Evolutionary conservation across 2,797 vertebrate genomes (phyloP).

Genomic region (Varecia variegata): DNA sequence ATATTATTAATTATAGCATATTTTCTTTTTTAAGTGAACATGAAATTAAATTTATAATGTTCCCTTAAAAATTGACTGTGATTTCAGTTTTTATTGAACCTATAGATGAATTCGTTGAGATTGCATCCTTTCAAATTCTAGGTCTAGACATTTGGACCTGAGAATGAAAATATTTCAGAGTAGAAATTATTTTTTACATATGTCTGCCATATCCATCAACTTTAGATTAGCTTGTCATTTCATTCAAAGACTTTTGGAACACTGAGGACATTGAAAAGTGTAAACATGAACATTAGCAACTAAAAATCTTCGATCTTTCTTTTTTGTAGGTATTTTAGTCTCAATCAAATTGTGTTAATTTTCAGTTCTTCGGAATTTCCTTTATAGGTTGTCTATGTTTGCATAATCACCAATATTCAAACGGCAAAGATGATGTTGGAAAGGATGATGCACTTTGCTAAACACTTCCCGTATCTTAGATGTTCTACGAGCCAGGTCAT

Average conservation of each 20-base stretch:
- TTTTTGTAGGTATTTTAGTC: neutral
- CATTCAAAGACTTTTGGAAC: neutral
- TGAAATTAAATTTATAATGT: neutral
- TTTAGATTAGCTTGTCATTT: neutral
- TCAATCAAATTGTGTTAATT: neutral
- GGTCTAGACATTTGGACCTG: neutral
- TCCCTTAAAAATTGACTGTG: neutral
- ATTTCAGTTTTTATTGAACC: neutral
- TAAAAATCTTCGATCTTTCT: neutral
- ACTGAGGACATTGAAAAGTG: neutral
- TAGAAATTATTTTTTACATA: neutral
- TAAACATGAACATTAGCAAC: neutral
- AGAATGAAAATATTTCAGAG: neutral
- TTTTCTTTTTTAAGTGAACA: neutral
- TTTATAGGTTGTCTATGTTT: neutral
- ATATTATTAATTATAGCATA: neutral
- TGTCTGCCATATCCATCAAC: neutral
- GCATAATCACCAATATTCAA: neutral
- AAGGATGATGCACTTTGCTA: neutral
- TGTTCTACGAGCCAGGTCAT: neutral
- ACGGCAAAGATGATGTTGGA: neutral
- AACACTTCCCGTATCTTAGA: neutral
- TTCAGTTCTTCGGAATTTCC: neutral
- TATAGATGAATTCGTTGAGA: neutral
- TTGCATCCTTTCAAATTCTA: neutral